Conservation (phyloP, 1,140 invertebrate species). For the Macrosteles quadrilineatus region DNA sequence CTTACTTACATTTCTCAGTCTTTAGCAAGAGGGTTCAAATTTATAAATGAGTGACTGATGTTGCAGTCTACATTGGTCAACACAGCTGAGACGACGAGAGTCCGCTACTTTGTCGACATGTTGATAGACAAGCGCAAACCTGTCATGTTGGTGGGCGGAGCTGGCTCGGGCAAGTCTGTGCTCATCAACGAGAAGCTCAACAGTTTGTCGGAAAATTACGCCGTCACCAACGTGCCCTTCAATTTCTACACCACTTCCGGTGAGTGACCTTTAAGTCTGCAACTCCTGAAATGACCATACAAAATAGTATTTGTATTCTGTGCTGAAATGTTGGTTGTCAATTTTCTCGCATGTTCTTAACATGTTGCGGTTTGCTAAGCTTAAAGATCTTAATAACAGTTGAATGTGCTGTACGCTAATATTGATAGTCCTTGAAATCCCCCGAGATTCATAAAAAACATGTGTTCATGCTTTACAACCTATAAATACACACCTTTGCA, state of each 20-base stretch:
- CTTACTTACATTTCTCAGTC: too few species aligned
- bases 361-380: too few species aligned
- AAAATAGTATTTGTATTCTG: neutral
- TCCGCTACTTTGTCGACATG: constrained; percentile 88
- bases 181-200: constrained; percentile 82
- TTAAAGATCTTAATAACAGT: too few species aligned
- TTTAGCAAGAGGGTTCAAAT: too few species aligned
- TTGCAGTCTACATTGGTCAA: constrained; percentile 75
- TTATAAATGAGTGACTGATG: too few species aligned
- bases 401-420: too few species aligned
- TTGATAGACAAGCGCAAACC: constrained; percentile 79
- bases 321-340: neutral
- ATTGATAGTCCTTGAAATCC: too few species aligned
- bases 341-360: too few species aligned
- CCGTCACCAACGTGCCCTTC: constrained; percentile 86
- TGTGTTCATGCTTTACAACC: too few species aligned
- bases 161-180: constrained; percentile 86
- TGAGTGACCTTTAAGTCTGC: constrained; percentile 41
- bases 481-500: too few species aligned
- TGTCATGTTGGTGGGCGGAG: constrained; percentile 87
- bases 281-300: neutral
- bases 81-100: constrained; percentile 85
- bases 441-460: too few species aligned
- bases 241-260: constrained; percentile 96
- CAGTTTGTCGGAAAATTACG: constrained; percentile 72